A percentile compares a stretch with the other conserved stretches of the same genome.
These are phyloP conservation scores for Acleris holmiana DNA, from an alignment of 2,888 invertebrate genomes.

Conservation along the genomic window DNA sequence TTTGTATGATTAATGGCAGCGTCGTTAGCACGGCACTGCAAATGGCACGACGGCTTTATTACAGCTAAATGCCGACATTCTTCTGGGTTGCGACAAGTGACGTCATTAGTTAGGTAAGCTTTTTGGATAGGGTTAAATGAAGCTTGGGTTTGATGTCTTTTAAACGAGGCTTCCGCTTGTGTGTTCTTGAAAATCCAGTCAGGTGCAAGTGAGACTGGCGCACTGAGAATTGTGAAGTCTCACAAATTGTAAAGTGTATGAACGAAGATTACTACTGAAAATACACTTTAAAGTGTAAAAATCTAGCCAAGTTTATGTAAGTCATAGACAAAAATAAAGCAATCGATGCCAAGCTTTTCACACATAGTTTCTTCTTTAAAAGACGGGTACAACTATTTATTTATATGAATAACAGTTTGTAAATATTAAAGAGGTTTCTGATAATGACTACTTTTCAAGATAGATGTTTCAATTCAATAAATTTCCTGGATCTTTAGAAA, in stretches of 20 bases:
- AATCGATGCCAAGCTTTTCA: too few relatives aligned
- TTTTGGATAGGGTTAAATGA: conserved; percentile 19
- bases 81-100: conserved; percentile 47
- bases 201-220: too few relatives aligned
- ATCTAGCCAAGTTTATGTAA: too few relatives aligned
- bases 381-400: too few relatives aligned
- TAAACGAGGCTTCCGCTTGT: not conserved
- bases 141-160: not conserved
- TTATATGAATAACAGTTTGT: too few relatives aligned
- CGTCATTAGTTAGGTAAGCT: conserved; percentile 41
- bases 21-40: conserved; percentile 67
- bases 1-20: conserved; percentile 71
- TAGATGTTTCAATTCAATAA: not conserved
- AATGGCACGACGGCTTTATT: conserved; percentile 69
- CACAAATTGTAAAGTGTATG: too few relatives aligned
- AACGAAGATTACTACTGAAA: too few relatives aligned
- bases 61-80: conserved; percentile 60
- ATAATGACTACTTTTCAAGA: not conserved
- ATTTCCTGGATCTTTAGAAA: not conserved
- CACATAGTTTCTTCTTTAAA: too few relatives aligned
- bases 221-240: too few relatives aligned
- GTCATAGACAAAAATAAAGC: too few relatives aligned
- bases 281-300: too few relatives aligned
- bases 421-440: not conserved
- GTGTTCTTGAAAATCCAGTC: too few relatives aligned